Conservation (phyloP, 2,113 vertebrate species). For the Oophaga pumilio region DNA sequence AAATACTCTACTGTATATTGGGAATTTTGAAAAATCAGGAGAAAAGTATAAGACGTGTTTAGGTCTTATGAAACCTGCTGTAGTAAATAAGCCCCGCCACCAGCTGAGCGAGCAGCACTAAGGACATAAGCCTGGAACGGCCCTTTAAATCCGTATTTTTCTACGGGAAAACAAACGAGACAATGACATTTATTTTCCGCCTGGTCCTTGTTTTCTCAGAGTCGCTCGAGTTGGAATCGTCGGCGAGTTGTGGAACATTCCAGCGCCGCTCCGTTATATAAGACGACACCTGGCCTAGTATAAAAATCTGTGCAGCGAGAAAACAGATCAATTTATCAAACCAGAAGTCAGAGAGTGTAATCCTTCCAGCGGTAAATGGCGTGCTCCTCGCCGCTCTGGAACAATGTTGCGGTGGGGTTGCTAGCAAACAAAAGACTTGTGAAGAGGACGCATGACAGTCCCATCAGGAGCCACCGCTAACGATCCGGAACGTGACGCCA, state of each 20-base stretch:
- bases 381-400: not conserved
- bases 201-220: not conserved
- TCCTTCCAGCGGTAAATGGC: not conserved
- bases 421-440: conserved; percentile 11
- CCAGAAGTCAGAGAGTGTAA: not conserved
- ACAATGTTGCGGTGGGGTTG: conserved; percentile 7
- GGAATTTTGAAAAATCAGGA: no score
- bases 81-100: no score
- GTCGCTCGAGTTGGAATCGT: not conserved
- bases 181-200: not conserved
- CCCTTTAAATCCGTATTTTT: not conserved
- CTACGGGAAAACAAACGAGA: not conserved
- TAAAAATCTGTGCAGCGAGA: not conserved
- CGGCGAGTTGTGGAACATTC: not conserved
- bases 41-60: no score
- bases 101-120: not conserved
- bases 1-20: no score
- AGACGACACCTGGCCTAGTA: not conserved
- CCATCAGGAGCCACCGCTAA: not conserved
- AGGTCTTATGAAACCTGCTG: no score
- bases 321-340: conserved; percentile 8
- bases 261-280: not conserved
- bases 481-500: no score
- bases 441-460: not conserved
- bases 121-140: no score